Evolutionary conservation across 2,113 vertebrate genomes (phyloP).

Genomic region (Speoplatyrhinus poulsoni): DNA sequence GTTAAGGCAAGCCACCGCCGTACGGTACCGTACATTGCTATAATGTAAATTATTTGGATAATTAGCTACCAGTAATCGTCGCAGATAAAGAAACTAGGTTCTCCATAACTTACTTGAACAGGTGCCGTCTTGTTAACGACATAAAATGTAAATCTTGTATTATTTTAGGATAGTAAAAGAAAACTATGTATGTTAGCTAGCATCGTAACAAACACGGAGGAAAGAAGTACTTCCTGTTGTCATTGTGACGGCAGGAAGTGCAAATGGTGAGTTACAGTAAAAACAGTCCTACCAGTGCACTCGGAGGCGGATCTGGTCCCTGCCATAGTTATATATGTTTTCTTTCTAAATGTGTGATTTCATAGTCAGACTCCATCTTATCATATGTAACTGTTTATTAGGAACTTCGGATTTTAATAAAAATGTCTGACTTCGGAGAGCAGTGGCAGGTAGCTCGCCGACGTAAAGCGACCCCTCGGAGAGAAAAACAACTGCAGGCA

Average conservation of each 20-base stretch:
- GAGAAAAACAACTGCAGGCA: conserved; percentile 19
- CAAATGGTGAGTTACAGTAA: conserved; percentile 34
- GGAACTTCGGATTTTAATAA: neutral
- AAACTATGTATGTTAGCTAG: neutral
- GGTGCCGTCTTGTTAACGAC: neutral
- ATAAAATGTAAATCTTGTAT: neutral
- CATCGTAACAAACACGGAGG: neutral
- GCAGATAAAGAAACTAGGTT: rapidly evolving
- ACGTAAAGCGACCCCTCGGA: conserved; percentile 60
- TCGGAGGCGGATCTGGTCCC: neutral
- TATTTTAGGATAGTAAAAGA: neutral
- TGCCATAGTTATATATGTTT: neutral
- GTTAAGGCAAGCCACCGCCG: too few species aligned
- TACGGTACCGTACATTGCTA: too few species aligned
- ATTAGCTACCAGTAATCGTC: neutral
- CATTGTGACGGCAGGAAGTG: conserved; percentile 44
- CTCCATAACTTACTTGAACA: conserved; percentile 25
- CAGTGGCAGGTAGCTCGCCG: conserved; percentile 72
- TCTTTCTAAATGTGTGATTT: neutral
- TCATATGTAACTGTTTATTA: neutral
- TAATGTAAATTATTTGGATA: neutral
- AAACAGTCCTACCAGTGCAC: conserved; percentile 17
- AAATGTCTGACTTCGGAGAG: conserved; percentile 54
- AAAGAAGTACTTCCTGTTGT: conserved; percentile 14
- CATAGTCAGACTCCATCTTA: too few species aligned